Base-by-base conservation (phyloP, 2,888 invertebrate species). In the Apodemia duryi region DNA sequence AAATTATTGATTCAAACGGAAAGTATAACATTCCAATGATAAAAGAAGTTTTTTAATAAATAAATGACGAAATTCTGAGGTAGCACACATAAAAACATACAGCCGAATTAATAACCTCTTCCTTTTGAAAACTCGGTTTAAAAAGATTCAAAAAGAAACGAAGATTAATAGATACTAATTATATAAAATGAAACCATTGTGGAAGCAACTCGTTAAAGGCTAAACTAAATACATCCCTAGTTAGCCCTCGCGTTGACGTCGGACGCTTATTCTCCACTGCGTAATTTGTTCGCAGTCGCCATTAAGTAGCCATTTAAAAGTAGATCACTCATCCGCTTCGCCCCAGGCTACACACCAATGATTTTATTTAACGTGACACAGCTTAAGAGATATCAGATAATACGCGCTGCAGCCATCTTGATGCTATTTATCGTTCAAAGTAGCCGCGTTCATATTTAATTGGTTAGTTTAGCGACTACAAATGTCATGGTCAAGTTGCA, bases 291-390 rank as follows among this genome's bases (percentile, higher is more conserved):
- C 81, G 82, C 77, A 82, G 82, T 80, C 72, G 77, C 77, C 76
- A 70, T 71, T 82, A 83, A 83, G 82, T 81, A 81, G 81, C 80
- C 80, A 81, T 84, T 86, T 83, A 81, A 83, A 83, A 84, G 79
- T 84, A 79, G 81, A 84, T 81, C 82, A 82, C 75, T 83, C 83
- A 83, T 82, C 80, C 79, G 76, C 75, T 69, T 69, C 70, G 71
- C 73, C 75, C 71, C 70, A 70, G 69, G 73, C 75, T 75, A 77
- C 77, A 77, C 79, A 73, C 76, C 76, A 75, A 79, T 79, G 82
- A 82, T 84, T 84, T 86, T 79, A 85, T 85, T 75, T 77, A 79
- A 84, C 81, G 80, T 84, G 88, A 87, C 88, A 84, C 84, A 82
- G 80, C 84, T 86, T 81, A 81, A 80, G 83, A 84, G 80, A 83